Percentiles rank a stretch among this genome's conserved stretches.
phyloP scores from a whole-genome alignment of 2,888 invertebrate species.

The Limnephilus marmoratus region DNA sequence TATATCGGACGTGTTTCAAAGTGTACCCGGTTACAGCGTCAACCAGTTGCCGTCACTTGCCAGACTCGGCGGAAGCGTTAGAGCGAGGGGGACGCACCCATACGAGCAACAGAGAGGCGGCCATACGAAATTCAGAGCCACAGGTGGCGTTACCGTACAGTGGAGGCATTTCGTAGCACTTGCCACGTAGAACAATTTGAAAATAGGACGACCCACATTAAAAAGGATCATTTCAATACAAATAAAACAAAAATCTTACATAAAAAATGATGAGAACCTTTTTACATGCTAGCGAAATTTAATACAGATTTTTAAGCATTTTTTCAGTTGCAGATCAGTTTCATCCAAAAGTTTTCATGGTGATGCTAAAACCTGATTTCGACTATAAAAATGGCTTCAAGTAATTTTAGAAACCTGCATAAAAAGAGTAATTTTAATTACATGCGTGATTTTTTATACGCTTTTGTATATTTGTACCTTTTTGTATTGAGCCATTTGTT shows the following conservation, averaged over 20 bases:
- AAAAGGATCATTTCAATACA: background rate
- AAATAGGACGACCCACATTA: background rate
- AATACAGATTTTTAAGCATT: background rate
- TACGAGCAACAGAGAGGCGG: slow-evolving; percentile 35
- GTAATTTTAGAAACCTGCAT: background rate
- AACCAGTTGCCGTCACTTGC: slow-evolving; percentile 27
- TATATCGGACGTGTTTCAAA: background rate
- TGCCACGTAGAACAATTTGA: background rate
- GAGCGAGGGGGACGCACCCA: slow-evolving; percentile 45
- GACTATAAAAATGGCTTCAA: background rate
- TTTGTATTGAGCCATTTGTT: background rate
- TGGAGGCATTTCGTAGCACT: slow-evolving; percentile 39
- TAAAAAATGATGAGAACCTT: background rate
- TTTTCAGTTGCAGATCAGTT: background rate
- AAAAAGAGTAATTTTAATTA: background rate
- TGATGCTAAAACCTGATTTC: slow-evolving; percentile 26
- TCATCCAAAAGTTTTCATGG: slow-evolving; percentile 1
- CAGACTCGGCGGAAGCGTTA: slow-evolving; percentile 36
- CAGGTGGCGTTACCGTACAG: slow-evolving; percentile 62
- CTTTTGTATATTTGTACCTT: background rate
- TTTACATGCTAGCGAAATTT: background rate
- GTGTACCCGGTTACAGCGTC: slow-evolving; percentile 23
- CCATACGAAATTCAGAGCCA: slow-evolving; percentile 64
- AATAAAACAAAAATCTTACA: background rate
- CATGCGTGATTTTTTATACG: background rate